A percentile compares a stretch with the other conserved stretches of the same genome.
phyloP scores from a whole-genome alignment of 1,140 invertebrate species.

The Saccostrea cuccullata region DNA sequence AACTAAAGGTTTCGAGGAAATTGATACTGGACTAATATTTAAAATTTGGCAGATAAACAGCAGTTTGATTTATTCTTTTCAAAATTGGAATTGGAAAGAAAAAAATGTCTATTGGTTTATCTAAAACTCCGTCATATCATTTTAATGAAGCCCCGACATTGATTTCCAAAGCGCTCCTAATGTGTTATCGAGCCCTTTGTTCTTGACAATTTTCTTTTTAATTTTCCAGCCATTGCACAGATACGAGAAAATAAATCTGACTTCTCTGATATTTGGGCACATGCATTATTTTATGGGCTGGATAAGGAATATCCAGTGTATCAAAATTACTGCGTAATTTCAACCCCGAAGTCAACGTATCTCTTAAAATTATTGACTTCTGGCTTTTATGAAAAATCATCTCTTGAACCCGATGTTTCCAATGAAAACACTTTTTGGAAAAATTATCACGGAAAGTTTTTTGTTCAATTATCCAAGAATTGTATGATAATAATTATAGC shows the following conservation, averaged over 20 bases:
- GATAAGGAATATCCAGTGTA: neutral
- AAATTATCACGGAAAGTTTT: neutral
- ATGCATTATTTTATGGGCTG: neutral
- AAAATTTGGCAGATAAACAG: conserved; percentile 8
- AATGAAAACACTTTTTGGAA: neutral
- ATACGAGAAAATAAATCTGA: conserved; percentile 1
- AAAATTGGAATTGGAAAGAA: neutral
- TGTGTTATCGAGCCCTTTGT: neutral
- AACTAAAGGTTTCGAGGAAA: neutral
- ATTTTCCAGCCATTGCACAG: conserved; percentile 29
- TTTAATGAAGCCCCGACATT: neutral
- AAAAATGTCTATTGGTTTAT: neutral
- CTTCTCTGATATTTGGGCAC: neutral
- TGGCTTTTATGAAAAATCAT: neutral
- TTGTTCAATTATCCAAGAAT: neutral
- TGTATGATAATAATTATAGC: too few relatives aligned
- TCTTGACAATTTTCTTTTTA: conserved; percentile 27
- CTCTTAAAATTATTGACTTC: conserved; percentile 24
- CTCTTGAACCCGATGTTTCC: neutral
- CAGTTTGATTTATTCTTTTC: conserved; percentile 17
- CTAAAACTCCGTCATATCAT: neutral
- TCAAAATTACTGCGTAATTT: neutral
- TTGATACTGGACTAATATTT: conserved; percentile 27
- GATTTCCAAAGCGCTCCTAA: neutral
- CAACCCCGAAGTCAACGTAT: neutral